These are phyloP conservation scores for Tachina grossa DNA, from an alignment of 2,888 invertebrate genomes.

Conservation along the genomic window DNA sequence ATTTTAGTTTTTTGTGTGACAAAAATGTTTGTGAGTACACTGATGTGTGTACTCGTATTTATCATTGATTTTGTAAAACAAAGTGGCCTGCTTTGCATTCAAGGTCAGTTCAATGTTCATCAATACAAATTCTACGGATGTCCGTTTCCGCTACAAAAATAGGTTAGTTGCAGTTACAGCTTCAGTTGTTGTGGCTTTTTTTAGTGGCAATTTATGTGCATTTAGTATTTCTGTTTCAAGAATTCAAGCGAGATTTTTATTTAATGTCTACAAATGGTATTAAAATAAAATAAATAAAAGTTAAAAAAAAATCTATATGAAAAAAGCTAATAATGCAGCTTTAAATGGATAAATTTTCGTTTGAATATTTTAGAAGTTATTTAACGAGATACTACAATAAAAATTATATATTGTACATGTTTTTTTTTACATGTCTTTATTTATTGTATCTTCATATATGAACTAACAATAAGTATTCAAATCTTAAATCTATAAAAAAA, in stretches of 20 bases:
- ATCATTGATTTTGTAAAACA: conserved; percentile 47
- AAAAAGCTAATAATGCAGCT: no score
- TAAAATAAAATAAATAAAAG: no score
- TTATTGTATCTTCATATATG: no score
- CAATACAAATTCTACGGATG: conserved; percentile 64
- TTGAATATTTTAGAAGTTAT: no score
- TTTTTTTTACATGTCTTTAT: no score
- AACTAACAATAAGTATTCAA: no score
- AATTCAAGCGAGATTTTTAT: background rate
- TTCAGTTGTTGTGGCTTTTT: conserved; percentile 18
- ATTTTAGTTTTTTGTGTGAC: conserved; percentile 9
- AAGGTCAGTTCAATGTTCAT: conserved; percentile 67
- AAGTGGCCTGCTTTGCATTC: conserved; percentile 49
- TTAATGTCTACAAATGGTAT: background rate
- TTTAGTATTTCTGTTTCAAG: background rate
- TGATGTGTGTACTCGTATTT: conserved; percentile 42
- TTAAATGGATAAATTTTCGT: background rate
- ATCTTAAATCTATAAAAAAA: no score
- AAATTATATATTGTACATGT: no score
- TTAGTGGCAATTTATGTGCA: background rate
- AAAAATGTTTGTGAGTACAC: background rate
- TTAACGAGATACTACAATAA: no score
- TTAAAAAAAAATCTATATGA: no score
- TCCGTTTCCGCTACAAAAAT: conserved; percentile 68
- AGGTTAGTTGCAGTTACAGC: conserved; percentile 56